Percentiles rank a stretch among this genome's conserved stretches.
These are phyloP conservation scores for Esperia sulphurella DNA, from an alignment of 2,888 invertebrate species.

Conservation along the genomic window DNA sequence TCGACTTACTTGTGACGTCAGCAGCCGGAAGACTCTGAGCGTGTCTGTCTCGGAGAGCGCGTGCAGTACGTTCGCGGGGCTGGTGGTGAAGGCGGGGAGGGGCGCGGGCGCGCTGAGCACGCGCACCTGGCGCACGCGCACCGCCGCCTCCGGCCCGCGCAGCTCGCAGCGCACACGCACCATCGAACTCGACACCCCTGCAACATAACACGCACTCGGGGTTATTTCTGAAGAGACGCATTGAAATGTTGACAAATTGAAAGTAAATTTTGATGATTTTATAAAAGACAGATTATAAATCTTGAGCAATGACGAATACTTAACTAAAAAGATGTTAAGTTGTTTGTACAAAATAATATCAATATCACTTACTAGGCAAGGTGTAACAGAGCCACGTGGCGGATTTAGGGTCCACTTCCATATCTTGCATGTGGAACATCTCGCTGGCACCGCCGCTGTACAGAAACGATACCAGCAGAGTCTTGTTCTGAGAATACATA, in stretches of 20 bases:
- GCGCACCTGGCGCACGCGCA: slow-evolving; percentile 91
- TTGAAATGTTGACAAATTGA: too few relatives aligned
- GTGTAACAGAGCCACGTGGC: slow-evolving; percentile 96
- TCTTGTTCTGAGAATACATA: slow-evolving; percentile 86
- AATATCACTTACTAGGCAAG: slow-evolving; percentile 80
- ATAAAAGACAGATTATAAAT: too few relatives aligned
- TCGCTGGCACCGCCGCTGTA: slow-evolving; percentile 91
- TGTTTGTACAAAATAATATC: too few relatives aligned
- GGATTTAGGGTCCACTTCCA: slow-evolving; percentile 91
- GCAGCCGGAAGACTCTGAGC: slow-evolving; percentile 92
- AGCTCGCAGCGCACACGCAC: slow-evolving; percentile 88
- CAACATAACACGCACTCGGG: background rate
- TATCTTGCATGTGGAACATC: slow-evolving; percentile 86
- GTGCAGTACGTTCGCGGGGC: slow-evolving; percentile 84
- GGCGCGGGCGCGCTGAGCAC: slow-evolving; percentile 46
- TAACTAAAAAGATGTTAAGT: too few relatives aligned
- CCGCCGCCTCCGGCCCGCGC: slow-evolving; percentile 94
- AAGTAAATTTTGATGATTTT: too few relatives aligned
- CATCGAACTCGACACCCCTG: slow-evolving; percentile 62
- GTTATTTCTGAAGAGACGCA: too few relatives aligned
- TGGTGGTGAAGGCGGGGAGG: slow-evolving; percentile 19
- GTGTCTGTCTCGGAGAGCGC: slow-evolving; percentile 95
- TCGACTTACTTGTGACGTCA: slow-evolving; percentile 88
- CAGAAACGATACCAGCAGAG: slow-evolving; percentile 90
- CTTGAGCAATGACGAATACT: too few relatives aligned